Evolutionary conservation across 1,140 invertebrate genomes (phyloP).

Genomic region (Lordiphosa clarofinis): DNA sequence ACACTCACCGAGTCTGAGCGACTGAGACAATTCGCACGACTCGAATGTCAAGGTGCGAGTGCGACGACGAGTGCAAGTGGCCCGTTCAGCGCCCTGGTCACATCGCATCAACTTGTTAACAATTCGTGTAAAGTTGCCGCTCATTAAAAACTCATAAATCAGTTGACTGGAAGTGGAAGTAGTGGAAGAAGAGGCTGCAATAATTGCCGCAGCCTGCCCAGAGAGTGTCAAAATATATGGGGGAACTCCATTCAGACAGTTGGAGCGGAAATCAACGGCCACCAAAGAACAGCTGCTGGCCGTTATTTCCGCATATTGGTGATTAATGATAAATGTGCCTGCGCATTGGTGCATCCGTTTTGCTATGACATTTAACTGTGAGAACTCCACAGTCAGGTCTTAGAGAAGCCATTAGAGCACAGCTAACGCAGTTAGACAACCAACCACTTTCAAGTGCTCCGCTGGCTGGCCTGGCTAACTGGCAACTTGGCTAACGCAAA

Average conservation of each 20-base stretch:
- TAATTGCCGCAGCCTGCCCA: slow-evolving; percentile 47
- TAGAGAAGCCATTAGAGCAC: slow-evolving; percentile 44
- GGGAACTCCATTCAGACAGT: slow-evolving; percentile 27
- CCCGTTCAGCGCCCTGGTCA: slow-evolving; percentile 17
- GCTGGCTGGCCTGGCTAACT: slow-evolving; percentile 23
- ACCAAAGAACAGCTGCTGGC: slow-evolving; percentile 34
- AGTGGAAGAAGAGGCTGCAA: slow-evolving; percentile 14
- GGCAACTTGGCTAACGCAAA: slow-evolving; percentile 42
- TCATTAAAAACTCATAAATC: slow-evolving; percentile 78
- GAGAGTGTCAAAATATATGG: slow-evolving; percentile 51
- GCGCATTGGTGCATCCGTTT: slow-evolving; percentile 54
- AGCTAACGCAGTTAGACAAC: slow-evolving; percentile 76
- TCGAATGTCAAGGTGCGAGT: slow-evolving; percentile 67
- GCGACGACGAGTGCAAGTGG: slow-evolving; percentile 27
- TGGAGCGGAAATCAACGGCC: slow-evolving; percentile 59
- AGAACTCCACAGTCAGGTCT: slow-evolving; percentile 9
- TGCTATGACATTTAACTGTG: slow-evolving; percentile 61
- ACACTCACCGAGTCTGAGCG: background rate
- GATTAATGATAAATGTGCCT: slow-evolving; percentile 69
- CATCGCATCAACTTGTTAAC: slow-evolving; percentile 62
- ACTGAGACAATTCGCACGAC: slow-evolving; percentile 51
- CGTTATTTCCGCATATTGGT: slow-evolving; percentile 58
- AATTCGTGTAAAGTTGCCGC: slow-evolving; percentile 74
- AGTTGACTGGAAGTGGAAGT: slow-evolving; percentile 30
- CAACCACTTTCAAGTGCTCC: slow-evolving; percentile 71